These are phyloP conservation scores for Thymelicus lineola DNA, from an alignment of 2,888 invertebrate species.

Conservation along the genomic window DNA sequence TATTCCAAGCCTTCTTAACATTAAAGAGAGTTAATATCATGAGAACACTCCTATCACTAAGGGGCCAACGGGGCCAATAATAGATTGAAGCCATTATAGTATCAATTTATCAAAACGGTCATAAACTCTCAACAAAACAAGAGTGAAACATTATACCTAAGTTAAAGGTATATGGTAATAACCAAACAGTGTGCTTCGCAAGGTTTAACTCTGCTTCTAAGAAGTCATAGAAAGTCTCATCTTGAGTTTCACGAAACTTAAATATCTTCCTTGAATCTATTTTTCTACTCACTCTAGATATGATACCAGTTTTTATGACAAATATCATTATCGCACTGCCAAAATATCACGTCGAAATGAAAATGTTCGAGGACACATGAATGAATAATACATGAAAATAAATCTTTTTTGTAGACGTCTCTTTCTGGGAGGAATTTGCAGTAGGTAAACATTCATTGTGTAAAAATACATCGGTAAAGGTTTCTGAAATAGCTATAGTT, in stretches of 20 bases:
- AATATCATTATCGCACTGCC: constrained; percentile 74
- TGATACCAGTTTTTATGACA: constrained; percentile 60
- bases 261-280: constrained; percentile 29
- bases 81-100: neutral
- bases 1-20: too few relatives aligned
- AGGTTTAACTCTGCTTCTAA: neutral
- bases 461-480: constrained; percentile 43
- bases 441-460: constrained; percentile 64
- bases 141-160: neutral
- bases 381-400: constrained; percentile 83
- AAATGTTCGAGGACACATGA: constrained; percentile 74
- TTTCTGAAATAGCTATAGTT: constrained; percentile 21
- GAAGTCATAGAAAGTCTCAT: constrained; percentile 18
- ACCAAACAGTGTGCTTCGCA: neutral
- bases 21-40: too few relatives aligned
- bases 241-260: constrained; percentile 31
- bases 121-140: neutral
- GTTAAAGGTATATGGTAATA: too few relatives aligned
- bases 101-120: neutral
- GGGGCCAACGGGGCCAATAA: neutral
- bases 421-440: constrained; percentile 68
- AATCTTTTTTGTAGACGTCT: constrained; percentile 72
- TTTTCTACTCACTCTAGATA: constrained; percentile 38
- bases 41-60: too few relatives aligned
- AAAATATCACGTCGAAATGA: constrained; percentile 76